Conservation (phyloP, 2,113 vertebrate genomes). For the Coptodon rendalli region DNA sequence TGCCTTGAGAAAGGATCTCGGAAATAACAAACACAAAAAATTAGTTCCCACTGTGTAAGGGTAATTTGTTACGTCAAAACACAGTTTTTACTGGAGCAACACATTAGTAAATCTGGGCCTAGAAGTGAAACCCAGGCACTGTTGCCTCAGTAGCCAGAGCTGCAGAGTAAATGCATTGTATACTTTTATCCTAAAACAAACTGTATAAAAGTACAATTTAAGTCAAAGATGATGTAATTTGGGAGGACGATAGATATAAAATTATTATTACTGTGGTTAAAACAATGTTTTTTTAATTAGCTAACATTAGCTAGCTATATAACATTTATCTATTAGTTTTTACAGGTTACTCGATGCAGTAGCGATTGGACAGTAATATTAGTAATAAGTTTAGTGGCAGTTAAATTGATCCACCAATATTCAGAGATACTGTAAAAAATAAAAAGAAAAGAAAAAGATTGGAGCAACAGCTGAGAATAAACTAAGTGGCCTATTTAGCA, state of each 20-base stretch:
- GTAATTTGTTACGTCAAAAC: not conserved
- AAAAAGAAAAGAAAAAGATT: not conserved
- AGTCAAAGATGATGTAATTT: not conserved
- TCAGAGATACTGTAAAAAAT: not conserved
- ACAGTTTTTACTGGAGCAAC: not conserved
- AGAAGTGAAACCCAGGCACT: not conserved
- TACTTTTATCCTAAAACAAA: not conserved
- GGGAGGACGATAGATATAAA: not conserved
- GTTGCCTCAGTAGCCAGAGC: not conserved
- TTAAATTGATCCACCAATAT: not conserved
- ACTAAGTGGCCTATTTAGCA: not conserved
- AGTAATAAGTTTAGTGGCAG: not conserved
- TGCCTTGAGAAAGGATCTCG: not conserved
- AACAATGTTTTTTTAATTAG: not conserved
- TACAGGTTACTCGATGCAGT: not conserved
- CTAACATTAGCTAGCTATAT: not conserved
- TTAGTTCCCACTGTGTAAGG: not conserved
- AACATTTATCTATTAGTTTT: not conserved
- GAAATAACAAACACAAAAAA: not conserved
- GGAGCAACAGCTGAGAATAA: not conserved
- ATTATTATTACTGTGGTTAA: not conserved
- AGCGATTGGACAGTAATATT: not conserved
- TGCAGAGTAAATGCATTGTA: not conserved
- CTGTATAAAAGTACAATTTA: not conserved
- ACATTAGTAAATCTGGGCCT: not conserved